phyloP scores from a whole-genome alignment of 2,113 vertebrate genomes.

The Lophotis ruficrista region DNA sequence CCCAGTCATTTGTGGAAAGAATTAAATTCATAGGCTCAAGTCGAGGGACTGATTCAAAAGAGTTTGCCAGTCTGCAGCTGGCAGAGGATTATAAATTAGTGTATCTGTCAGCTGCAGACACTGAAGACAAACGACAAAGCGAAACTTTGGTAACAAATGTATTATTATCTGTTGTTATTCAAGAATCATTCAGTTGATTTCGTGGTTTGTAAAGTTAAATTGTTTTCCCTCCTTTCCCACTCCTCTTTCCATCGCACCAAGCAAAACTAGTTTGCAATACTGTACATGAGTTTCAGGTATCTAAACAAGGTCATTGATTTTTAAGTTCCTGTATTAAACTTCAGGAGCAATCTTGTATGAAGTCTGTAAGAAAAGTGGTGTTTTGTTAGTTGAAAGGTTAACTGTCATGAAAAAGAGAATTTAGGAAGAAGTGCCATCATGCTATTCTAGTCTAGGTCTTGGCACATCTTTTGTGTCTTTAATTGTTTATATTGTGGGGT shows the following conservation, averaged over 20 bases:
- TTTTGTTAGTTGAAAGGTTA: neutral
- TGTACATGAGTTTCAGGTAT: neutral
- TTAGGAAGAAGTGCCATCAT: neutral
- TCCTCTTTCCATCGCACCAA: neutral
- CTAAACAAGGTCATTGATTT: neutral
- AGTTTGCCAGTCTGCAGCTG: neutral
- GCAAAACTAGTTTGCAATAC: neutral
- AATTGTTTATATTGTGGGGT: neutral
- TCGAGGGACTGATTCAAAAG: slow-evolving; percentile 7
- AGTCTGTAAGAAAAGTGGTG: neutral
- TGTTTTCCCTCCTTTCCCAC: neutral
- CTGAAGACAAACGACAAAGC: slow-evolving; percentile 28
- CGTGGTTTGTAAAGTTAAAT: slow-evolving; percentile 33
- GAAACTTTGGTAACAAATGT: slow-evolving; percentile 48
- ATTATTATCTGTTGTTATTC: slow-evolving; percentile 41
- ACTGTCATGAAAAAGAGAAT: neutral
- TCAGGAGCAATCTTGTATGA: neutral
- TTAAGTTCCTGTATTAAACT: neutral
- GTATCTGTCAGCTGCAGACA: slow-evolving; percentile 53
- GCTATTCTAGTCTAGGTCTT: neutral
- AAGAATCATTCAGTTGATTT: slow-evolving; percentile 23
- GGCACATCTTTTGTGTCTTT: neutral
- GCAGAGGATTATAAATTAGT: slow-evolving; percentile 50
- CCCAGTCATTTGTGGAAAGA: slow-evolving; percentile 29
- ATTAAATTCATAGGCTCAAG: slow-evolving; percentile 39